Evolutionary conservation across 2,888 invertebrate genomes (phyloP), one percentile per base, ranked within the genome.

Genomic region (Thera obeliscata): DNA sequence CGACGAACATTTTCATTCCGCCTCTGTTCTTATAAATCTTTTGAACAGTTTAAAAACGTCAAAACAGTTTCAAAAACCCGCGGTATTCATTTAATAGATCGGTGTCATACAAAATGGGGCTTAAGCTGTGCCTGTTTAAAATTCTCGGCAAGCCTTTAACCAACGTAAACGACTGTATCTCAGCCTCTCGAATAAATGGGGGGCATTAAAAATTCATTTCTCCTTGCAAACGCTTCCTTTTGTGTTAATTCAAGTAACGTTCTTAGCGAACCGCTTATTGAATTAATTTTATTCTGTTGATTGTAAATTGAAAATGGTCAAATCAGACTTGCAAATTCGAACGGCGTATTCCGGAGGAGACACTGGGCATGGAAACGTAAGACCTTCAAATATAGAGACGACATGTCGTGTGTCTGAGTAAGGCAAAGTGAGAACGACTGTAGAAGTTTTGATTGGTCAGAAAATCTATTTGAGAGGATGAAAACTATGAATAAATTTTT

Each of bases 211-310:
- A 81, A 85, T 85, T 86, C 83, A 85, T 86, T 71, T 67, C 73
- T 73, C 68, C 74, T 54, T 73, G 71, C 72, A 65, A 76, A 77
- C 75, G 73, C 69, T 79, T 81, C 81, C 80, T 81, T 68, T 84
- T 84, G 78, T 80, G 76, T 76, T 81, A 81, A 79, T 82, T 79
- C 79, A 78, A 81, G 80, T 78, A 83, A 84, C 83, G 86, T 86
- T 88, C 85, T 87, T 80, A 82, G 76, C 76, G 72, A 73, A 81
- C 77, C 76, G 79, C 78, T 87, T 84, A 88, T 88, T 86, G 86
- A 90, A 88, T 89, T 88, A 88, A 89, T 89, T 90, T 88, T 84
- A 85, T 87, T 86, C 85, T 86, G 89, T 90, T 89, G 89, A 91
- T 91, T 90, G 88, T 90, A 85, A 89, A 90, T 89, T 89, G 88